A percentile compares a stretch with the other conserved stretches of the same genome.
Conservation (phyloP, 2,113 vertebrate species). For the Nannobrachium achirus region DNA sequence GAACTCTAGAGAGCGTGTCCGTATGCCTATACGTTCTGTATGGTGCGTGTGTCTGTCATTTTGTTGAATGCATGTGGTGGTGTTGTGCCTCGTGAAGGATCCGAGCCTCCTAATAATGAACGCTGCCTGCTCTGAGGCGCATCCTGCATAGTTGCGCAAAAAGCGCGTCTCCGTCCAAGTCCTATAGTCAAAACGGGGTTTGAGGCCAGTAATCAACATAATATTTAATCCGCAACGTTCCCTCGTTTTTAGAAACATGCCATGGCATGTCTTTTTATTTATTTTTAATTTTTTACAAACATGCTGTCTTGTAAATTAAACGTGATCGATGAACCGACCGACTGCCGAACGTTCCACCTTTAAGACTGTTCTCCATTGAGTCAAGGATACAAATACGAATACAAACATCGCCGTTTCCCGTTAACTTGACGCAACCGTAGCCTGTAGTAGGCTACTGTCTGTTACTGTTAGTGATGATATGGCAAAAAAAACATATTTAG, state of each 20-base stretch:
- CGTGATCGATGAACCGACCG: not conserved
- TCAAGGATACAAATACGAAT: too few species aligned
- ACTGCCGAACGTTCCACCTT: not conserved
- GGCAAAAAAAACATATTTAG: not conserved
- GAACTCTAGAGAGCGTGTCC: slow-evolving; percentile 52
- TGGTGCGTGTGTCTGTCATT: too few species aligned
- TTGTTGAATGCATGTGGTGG: too few species aligned
- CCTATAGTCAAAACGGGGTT: slow-evolving; percentile 46
- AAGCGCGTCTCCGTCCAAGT: slow-evolving; percentile 55
- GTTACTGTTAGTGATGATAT: not conserved
- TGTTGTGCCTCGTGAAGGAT: too few species aligned
- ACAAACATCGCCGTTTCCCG: slow-evolving; percentile 33
- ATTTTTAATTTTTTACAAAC: too few species aligned
- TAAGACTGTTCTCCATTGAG: not conserved
- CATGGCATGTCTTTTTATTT: not conserved
- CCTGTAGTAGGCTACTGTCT: not conserved
- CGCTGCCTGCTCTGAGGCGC: slow-evolving; percentile 27
- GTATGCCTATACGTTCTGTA: not conserved
- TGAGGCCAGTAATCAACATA: slow-evolving; percentile 26
- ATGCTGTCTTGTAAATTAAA: too few species aligned
- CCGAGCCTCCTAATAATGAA: too few species aligned
- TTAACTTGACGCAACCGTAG: slow-evolving; percentile 50
- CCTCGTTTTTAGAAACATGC: not conserved
- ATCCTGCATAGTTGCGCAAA: slow-evolving; percentile 64
- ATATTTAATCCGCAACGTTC: slow-evolving; percentile 13